Evolutionary conservation across 1,140 invertebrate species (phyloP), one percentile per base, ranked within the genome.

Genomic region (Eufriesea mexicana): DNA sequence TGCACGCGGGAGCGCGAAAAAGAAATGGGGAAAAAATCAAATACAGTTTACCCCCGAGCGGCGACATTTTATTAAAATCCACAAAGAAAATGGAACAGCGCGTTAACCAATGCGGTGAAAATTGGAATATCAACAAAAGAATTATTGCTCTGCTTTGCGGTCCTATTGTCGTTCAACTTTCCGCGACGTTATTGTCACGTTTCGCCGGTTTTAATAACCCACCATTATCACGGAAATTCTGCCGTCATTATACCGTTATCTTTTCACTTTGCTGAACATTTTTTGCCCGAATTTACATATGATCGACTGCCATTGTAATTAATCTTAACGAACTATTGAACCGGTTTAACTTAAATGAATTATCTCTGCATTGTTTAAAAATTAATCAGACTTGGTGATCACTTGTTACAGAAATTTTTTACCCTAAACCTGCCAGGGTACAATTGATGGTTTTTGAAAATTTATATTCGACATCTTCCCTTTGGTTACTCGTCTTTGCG

Each of bases 21-120:
- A n/a, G 35, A 35, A 35, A 35, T 35, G 35, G 28, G 5, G 64
- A 62, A 55, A 74, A 18, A 23, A 57, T 9, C 8, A 23, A 20
- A 16, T 5, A 51, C 35, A 74, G 66, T 80, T 80, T 55, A 20
- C 12, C n/a, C 18, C 9, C 47, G 42, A 35, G 9, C n/a, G 23
- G 2, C 14, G 8, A 23, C 45, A 51, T 81, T 81, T 81, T 81
- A 81, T 75, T 81, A 81, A 81, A 81, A 67, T 66, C 12, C 61
- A 57, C 25, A 47, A 67, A 75, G 61, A 81, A 66, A 75, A 81
- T 74, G 71, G 35, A 62, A 45, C 79, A 55, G 12, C 71, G 12
- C n/a, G 49, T n/a, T 35, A 74, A 74, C 61, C 79, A 54, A 45
- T 47, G n/a, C 51, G 18, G 14, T 47, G 51, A 18, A 66, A 74